A percentile compares a stretch with the other conserved stretches of the same genome.
Conservation (phyloP, 2,888 invertebrate species). For the Troglohyphantes excavatus region DNA sequence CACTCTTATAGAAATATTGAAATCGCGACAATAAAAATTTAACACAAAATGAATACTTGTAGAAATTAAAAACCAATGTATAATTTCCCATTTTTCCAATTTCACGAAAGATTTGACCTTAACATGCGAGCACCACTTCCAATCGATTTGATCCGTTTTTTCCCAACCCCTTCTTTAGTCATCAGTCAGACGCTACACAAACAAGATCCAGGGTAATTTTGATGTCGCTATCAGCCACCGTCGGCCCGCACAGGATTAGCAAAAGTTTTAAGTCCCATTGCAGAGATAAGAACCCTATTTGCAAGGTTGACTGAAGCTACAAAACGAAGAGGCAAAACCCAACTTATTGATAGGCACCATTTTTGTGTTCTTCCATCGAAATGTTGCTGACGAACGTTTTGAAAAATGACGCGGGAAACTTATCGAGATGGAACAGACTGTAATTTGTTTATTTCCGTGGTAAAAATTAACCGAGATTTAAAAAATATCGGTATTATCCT, state of each 20-base stretch:
- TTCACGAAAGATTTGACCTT: slow-evolving; percentile 6
- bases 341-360: neutral
- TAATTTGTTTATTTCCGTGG: slow-evolving; percentile 21
- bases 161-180: neutral
- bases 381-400: slow-evolving; percentile 56
- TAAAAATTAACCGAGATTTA: slow-evolving; percentile 12
- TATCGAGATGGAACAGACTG: slow-evolving; percentile 77
- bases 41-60: no score
- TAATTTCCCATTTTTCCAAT: no score
- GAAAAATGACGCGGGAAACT: slow-evolving; percentile 68
- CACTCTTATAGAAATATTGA: no score
- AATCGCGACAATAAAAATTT: no score
- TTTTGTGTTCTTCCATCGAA: slow-evolving; percentile 36
- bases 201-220: slow-evolving; percentile 54
- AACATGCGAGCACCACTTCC: neutral
- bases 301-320: slow-evolving; percentile 54
- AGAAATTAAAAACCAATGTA: no score
- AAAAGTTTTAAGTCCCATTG: slow-evolving; percentile 58
- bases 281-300: slow-evolving; percentile 54
- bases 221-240: slow-evolving; percentile 67
- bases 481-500: slow-evolving; percentile 26
- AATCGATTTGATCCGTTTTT: slow-evolving; percentile 48
- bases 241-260: slow-evolving; percentile 69
- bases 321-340: slow-evolving; percentile 22
- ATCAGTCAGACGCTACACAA: slow-evolving; percentile 55